Evolutionary conservation across 2,797 vertebrate genomes (phyloP), one percentile per base, ranked within the genome.

Genomic region (Selene dorsalis): DNA sequence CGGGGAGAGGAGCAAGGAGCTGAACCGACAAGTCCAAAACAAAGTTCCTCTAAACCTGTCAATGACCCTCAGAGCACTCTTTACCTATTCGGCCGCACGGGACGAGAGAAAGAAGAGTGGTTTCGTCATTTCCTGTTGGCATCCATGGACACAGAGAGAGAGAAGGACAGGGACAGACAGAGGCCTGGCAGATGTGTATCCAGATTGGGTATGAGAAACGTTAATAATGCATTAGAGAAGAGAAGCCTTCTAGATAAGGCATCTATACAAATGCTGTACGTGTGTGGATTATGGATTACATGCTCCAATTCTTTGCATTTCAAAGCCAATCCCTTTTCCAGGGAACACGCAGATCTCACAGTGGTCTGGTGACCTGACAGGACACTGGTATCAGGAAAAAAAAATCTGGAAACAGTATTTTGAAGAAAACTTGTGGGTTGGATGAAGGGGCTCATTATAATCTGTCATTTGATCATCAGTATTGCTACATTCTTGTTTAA

Each of bases 31-130:
- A 73, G 45, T 73, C 82, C 72, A 38, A 77, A 62, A 43, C 76
- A 48, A 85, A 83, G 2, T 81, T 78, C 53, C 56, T 82, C 68
- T 78, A 80, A 64, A 71, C 10, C 61, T 7, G 0, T 12, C 83
- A 32, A 85, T 1, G 28, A 86, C 67, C 83, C 70, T 32, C 88
- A 91, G 48, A 80, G 72, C 59, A 90, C 85, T 3, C 94, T 98
- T 24, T 97, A 95, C 90, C 95, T 98, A 38, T 98, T 97, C 0
- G 96, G 96, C 55, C 87, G 96, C 68, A 97, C 96, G 0, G 97
- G 96, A 16, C 91, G 97, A 69, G 96, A 97, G 75, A 98, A 98
- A 87, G 96, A 97, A 69, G 96, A 97, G 89, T 98, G 97, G 97
- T 97, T 95, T 80, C 95, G 94, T 76, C 93, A 94, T 41, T 93